Base-by-base conservation (phyloP, 1,140 invertebrate genomes). In the Trinorchestia longiramus region DNA sequence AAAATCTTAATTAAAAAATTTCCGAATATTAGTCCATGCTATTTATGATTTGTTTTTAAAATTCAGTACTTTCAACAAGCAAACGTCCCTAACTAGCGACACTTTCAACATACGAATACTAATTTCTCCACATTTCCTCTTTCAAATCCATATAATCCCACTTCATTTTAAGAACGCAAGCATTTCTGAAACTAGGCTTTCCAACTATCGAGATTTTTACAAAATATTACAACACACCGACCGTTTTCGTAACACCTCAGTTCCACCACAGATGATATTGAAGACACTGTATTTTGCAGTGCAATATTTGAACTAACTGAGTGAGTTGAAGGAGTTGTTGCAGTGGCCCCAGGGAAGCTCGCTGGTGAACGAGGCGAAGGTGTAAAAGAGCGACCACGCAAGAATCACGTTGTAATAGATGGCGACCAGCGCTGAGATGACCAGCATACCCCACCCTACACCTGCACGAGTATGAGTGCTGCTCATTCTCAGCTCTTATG, bases 341-440 rank as follows among this genome's bases (percentile, higher is more conserved):
- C 98, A 99, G 96, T 98, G 98, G 97, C 98, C 98, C 98, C 98
- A 99, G 0, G 98, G 98, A 96, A 99, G 97, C 96, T 98, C 98
- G 95, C 97, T 98, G 91, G 97, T 97, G 96, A 97, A 96, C 96
- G 98, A 98, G 53, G 98, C 98, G 96, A 98, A 98, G 97, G 99
- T 98, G 97, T 99, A 99, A 97, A 98, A 98, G 87, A 99, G 98
- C 53, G 98, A 98, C 98, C 98, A 99, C 77, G 98, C 98, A 97
- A 99, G 99, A 97, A 99, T 99, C 6, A 99, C 99, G 97, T 99
- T 99, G 98, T 99, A 99, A 97, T 99, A 99, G 97, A 99, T 99
- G 97, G 99, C 99, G 96, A 99, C 99, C 98, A 99, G 99, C 97
- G 99, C 99, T 23, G 99, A 99, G 96, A 99, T 99, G 96, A 99